These are phyloP conservation scores for Stegophylla sp. DNA, from an alignment of 2,888 invertebrate species.

Conservation along the genomic window DNA sequence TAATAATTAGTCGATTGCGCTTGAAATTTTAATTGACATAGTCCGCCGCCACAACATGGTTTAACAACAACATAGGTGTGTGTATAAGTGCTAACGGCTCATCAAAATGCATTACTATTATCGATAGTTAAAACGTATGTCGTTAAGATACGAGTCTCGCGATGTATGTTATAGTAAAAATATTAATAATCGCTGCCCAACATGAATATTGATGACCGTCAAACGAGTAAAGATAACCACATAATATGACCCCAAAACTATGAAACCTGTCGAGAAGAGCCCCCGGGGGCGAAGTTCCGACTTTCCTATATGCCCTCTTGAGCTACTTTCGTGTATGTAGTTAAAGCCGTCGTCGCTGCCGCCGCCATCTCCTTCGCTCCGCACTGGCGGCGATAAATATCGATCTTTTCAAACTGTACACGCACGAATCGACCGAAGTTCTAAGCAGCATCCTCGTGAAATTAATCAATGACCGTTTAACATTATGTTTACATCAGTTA, in stretches of 20 bases:
- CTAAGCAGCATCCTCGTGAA: neutral
- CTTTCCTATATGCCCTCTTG: slow-evolving; percentile 50
- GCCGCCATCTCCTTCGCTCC: neutral
- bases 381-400: too few species aligned
- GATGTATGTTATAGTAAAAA: slow-evolving; percentile 12
- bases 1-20: too few species aligned
- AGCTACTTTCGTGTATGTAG: slow-evolving; percentile 37
- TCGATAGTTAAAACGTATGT: neutral
- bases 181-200: slow-evolving; percentile 8
- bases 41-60: too few species aligned
- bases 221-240: slow-evolving; percentile 31
- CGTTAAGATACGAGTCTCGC: neutral
- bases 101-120: neutral
- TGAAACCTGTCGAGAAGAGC: slow-evolving; percentile 39
- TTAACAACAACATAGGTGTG: neutral
- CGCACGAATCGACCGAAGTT: neutral
- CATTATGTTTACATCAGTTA: slow-evolving; percentile 22
- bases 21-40: too few species aligned
- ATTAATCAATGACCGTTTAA: slow-evolving; percentile 37
- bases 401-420: neutral
- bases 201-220: slow-evolving; percentile 46
- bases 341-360: too few species aligned
- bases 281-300: slow-evolving; percentile 46
- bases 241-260: slow-evolving; percentile 46
- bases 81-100: neutral